Evolutionary conservation across 2,113 vertebrate genomes (phyloP).

Genomic region (Cranoglanis bouderius): DNA sequence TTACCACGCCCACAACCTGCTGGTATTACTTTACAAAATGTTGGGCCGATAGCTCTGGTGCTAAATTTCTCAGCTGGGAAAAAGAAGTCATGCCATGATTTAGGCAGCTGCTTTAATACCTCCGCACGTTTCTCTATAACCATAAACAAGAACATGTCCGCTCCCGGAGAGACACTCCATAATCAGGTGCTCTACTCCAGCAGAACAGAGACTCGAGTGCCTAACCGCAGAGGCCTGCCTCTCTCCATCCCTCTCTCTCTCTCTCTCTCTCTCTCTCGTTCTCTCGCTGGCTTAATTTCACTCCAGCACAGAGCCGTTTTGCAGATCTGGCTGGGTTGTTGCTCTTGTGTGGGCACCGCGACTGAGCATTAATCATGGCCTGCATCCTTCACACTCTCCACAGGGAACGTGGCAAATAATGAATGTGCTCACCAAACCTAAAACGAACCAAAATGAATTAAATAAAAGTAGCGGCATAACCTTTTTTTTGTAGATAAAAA

Average conservation of each 20-base stretch:
- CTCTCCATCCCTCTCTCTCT: slow-evolving; percentile 29
- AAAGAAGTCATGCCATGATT: slow-evolving; percentile 33
- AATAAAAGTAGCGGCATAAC: slow-evolving; percentile 34
- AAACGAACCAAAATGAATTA: slow-evolving; percentile 47
- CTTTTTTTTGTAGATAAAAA: slow-evolving; percentile 31
- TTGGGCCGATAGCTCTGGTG: not conserved
- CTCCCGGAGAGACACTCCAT: slow-evolving; percentile 50
- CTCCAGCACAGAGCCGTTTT: slow-evolving; percentile 25
- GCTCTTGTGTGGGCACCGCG: slow-evolving; percentile 53
- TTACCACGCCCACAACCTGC: slow-evolving; percentile 13
- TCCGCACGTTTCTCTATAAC: slow-evolving; percentile 55
- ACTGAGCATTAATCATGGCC: slow-evolving; percentile 56
- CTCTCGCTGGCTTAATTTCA: slow-evolving; percentile 25
- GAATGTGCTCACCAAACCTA: slow-evolving; percentile 47
- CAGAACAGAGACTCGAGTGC: slow-evolving; percentile 51
- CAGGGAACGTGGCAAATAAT: slow-evolving; percentile 50
- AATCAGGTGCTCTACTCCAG: slow-evolving; percentile 55
- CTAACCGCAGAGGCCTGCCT: slow-evolving; percentile 24
- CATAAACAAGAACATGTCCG: slow-evolving; percentile 58
- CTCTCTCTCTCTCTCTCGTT: slow-evolving; percentile 16
- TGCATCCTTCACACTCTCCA: slow-evolving; percentile 44
- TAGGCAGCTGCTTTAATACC: slow-evolving; percentile 57
- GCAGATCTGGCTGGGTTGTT: slow-evolving; percentile 48
- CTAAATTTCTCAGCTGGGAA: slow-evolving; percentile 41
- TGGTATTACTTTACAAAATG: slow-evolving; percentile 19